Conservation (phyloP, 2,888 invertebrate genomes). For the Dicyrtomina minuta region DNA sequence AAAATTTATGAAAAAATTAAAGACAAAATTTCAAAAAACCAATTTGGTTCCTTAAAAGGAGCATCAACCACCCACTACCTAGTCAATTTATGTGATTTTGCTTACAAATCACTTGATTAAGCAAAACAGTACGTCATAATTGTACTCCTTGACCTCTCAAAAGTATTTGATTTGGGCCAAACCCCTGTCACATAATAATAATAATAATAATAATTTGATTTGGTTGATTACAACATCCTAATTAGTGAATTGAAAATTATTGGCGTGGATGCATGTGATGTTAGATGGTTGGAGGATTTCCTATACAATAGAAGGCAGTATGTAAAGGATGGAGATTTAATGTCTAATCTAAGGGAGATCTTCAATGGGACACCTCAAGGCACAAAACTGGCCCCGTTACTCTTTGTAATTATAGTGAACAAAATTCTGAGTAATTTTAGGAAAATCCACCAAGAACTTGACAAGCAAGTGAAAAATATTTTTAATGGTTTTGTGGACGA, state of each 20-base stretch:
- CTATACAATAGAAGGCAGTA: not conserved
- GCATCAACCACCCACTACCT: slow-evolving; percentile 8
- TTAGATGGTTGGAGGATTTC: not conserved
- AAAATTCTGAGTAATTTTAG: not conserved
- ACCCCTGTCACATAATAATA: no score
- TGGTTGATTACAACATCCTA: slow-evolving; percentile 11
- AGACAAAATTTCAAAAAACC: not conserved
- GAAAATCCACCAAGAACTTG: no score
- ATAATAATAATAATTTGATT: no score
- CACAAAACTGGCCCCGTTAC: slow-evolving; percentile 16
- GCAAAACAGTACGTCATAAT: slow-evolving; percentile 5
- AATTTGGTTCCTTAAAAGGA: slow-evolving; percentile 1
- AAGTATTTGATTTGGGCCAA: slow-evolving; percentile 20
- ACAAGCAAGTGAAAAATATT: no score
- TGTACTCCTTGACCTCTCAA: not conserved
- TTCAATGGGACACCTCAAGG: slow-evolving; percentile 4
- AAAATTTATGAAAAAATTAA: slow-evolving; percentile 6
- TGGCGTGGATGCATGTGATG: not conserved
- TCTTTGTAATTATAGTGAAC: slow-evolving; percentile 3
- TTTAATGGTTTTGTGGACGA: not conserved
- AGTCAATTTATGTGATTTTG: slow-evolving; percentile 5
- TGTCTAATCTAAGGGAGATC: not conserved
- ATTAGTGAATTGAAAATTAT: not conserved
- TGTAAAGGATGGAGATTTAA: not conserved
- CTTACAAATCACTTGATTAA: not conserved